phyloP scores from a whole-genome alignment of 2,113 vertebrate species.

The Dinomys branickii region DNA sequence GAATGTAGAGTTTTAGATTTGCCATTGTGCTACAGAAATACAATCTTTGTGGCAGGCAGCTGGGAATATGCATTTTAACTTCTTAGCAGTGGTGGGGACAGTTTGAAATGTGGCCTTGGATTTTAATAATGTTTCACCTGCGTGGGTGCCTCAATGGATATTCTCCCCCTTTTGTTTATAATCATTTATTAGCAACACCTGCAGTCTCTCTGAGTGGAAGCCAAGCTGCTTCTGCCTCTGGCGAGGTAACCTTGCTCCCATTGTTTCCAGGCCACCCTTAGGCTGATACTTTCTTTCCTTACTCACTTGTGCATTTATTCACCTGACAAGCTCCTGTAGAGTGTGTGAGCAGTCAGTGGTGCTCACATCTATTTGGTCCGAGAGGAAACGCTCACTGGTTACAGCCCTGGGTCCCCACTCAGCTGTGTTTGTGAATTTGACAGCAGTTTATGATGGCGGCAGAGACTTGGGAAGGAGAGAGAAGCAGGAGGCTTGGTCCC shows the following conservation, averaged over 20 bases:
- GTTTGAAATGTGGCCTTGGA: not conserved
- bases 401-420: not conserved
- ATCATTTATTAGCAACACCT: constrained; percentile 60
- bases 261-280: not conserved
- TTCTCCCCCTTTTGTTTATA: not conserved
- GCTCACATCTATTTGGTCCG: not conserved
- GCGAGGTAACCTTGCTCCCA: not conserved
- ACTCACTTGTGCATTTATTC: not conserved
- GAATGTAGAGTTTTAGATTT: constrained; percentile 2
- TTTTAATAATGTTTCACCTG: not conserved
- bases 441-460: not conserved
- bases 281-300: not conserved
- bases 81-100: constrained; percentile 4
- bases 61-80: not conserved
- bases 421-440: constrained; percentile 34
- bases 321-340: not conserved
- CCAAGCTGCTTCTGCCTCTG: not conserved
- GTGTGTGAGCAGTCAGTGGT: not conserved
- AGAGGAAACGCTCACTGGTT: constrained; percentile 8
- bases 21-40: not conserved
- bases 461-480: not conserved
- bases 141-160: not conserved
- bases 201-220: constrained; percentile 26
- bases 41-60: not conserved
- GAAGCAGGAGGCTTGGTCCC: constrained; percentile 47